These are phyloP conservation scores for Drosophila conformis DNA, from an alignment of 2,888 invertebrate genomes.

Conservation along the genomic window DNA sequence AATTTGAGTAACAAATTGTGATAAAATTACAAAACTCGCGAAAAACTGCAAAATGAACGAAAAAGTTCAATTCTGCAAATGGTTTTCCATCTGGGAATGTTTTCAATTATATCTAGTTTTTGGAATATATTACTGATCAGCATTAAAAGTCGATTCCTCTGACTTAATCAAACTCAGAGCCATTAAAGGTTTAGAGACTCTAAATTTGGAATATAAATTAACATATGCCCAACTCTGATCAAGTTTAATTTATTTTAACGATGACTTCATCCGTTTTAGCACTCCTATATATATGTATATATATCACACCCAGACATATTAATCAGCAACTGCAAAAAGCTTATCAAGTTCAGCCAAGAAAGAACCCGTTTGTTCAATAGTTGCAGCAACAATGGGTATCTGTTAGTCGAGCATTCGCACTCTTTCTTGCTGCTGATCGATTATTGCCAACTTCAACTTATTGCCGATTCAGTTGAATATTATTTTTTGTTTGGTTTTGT, in stretches of 20 bases:
- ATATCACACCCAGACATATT: not conserved
- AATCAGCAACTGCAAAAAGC: not conserved
- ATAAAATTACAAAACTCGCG: not conserved
- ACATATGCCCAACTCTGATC: not conserved
- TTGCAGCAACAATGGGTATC: not conserved
- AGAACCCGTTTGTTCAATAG: not conserved
- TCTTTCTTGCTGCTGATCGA: not conserved
- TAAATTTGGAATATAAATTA: not conserved
- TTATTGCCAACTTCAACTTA: not conserved
- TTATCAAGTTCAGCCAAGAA: not conserved
- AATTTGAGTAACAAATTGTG: not conserved
- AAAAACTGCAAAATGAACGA: not conserved
- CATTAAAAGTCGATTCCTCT: not conserved
- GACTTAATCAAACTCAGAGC: not conserved
- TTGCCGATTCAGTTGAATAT: not conserved
- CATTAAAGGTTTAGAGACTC: not conserved
- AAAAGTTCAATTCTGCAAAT: not conserved
- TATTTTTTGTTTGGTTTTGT: constrained; percentile 19
- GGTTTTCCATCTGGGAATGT: not conserved
- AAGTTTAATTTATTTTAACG: not conserved
- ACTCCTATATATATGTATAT: not conserved
- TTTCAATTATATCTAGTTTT: not conserved
- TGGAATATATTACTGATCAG: not conserved
- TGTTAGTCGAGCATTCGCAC: not conserved
- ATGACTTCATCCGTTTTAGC: not conserved